Base-by-base conservation (phyloP, 2,113 vertebrate genomes). In the Dasyurus viverrinus region DNA sequence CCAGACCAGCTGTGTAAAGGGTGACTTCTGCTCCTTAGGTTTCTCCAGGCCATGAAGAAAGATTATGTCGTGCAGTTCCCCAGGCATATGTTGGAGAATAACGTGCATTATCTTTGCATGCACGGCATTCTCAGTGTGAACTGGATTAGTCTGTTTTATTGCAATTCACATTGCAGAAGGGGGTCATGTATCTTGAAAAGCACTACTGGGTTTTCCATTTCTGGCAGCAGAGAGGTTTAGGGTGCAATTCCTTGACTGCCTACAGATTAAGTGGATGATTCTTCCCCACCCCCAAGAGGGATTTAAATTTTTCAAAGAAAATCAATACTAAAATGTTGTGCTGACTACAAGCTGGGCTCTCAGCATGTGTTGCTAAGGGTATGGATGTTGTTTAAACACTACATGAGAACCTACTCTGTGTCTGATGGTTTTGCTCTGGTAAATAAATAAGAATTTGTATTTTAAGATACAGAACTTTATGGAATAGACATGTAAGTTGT, bases 241-340 rank as follows among this genome's bases (percentile, higher is more conserved):
- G 94, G 97, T 92, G 94, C 96, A 94, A 96, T 97, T 98, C 96
- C 98, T 97, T 98, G 98, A 95, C 89, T 98, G 97, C 97, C 96
- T 98, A 91, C 97, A 96, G 95, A 98, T 98, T 97, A 98, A 98
- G 98, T 97, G 97, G 96, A 98, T 98, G 98, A 96, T 97, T 97
- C 96, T 96, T 94, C 97, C 98, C 96, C 91, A 84, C 68, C 68
- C 68, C 68, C n/a, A 84, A 76, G 84, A 0, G 26, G 98, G 98
- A 98, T 97, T 98, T 97, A 97, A 97, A 98, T 98, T 98, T 98
- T 97, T 97, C 91, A 2, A 95, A 98, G 95, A 96, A 93, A 97
- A 98, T 98, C 98, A 96, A 97, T 98, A 97, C 94, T 96, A 95
- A 96, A 96, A 97, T 91, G 97, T 98, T 98, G 94, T 97, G 97